Evolutionary conservation across 2,888 invertebrate species (phyloP), one percentile per base, ranked within the genome.

Genomic region (Sepioteuthis lessoniana): DNA sequence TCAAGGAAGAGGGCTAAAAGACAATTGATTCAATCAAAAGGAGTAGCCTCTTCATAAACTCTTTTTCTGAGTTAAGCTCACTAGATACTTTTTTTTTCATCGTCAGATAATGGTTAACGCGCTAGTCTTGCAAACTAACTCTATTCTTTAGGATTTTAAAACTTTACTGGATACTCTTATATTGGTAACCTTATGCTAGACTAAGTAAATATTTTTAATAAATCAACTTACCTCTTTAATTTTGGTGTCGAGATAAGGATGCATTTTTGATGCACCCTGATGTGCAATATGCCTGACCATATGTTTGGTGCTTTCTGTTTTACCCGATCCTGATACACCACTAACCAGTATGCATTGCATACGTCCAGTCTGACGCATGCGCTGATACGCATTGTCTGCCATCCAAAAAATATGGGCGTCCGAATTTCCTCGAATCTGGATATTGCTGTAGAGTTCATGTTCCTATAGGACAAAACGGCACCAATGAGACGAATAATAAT

Each of bases 281-380:
- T 95, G 94, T 21, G 96, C 95, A 42, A 96, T 93, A 94, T 96
- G 96, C 35, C 95, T 93, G 42, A 96, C 95, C 93, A 95, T 95
- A n/a, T 95, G 94, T 91, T 95, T 95, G 16, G 96, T 95, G 90
- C 95, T 95, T 94, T 97, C 96, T 10, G 97, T 97, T 94, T 97
- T 97, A 90, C 97, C 97, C 94, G 95, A 95, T 38, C 97, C 97
- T 25, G 96, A 96, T 94, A 96, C 96, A 19, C 97, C 97, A 94
- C 96, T 96, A 94, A 97, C 96, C 93, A 96, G 95, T 90, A 97
- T 94, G 94, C 95, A 95, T 94, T 96, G 96, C 93, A 95, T 95
- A 42, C 95, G 95, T 93, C 95, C 94, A 46, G 94, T 94, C 91
- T 95, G 94, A 91, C 95, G 95, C 94, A 96, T 95, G 94, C 95